phyloP scores from a whole-genome alignment of 2,888 invertebrate genomes.

The Micropterix aruncella region DNA sequence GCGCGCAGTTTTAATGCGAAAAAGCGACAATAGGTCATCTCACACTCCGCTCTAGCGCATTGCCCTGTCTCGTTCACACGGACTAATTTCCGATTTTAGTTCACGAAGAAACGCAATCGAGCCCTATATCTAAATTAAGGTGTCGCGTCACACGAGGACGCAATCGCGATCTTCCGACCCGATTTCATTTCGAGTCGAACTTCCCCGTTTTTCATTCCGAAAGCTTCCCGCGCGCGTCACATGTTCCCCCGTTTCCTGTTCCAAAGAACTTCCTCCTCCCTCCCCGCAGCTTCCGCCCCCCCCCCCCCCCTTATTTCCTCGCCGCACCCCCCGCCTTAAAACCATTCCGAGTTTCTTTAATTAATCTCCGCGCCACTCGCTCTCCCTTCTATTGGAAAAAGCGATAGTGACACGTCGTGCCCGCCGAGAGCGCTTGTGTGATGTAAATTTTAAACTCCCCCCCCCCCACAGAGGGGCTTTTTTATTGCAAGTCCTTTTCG shows the following conservation, averaged over 20 bases:
- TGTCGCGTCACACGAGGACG: not conserved
- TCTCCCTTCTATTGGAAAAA: not conserved
- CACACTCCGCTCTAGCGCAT: too few species aligned
- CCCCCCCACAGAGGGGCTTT: too few species aligned
- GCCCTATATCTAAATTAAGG: not conserved
- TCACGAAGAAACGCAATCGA: too few species aligned
- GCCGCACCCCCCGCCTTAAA: not conserved
- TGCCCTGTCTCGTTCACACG: too few species aligned
- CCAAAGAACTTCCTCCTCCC: not conserved
- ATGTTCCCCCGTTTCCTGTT: not conserved
- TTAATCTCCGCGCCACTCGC: not conserved
- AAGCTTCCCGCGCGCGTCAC: not conserved
- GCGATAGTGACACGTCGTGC: not conserved
- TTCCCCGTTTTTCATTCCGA: not conserved
- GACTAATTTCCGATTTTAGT: too few species aligned
- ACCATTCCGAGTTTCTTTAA: not conserved
- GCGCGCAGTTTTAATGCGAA: too few species aligned
- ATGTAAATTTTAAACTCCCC: not conserved
- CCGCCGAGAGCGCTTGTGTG: not conserved
- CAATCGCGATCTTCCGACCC: not conserved
- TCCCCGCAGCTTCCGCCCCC: not conserved
- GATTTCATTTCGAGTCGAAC: not conserved
- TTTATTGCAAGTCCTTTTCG: too few species aligned
- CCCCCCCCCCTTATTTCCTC: not conserved
- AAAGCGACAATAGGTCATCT: too few species aligned